phyloP scores from a whole-genome alignment of 1,140 invertebrate genomes.

The Polypedilum vanderplanki region DNA sequence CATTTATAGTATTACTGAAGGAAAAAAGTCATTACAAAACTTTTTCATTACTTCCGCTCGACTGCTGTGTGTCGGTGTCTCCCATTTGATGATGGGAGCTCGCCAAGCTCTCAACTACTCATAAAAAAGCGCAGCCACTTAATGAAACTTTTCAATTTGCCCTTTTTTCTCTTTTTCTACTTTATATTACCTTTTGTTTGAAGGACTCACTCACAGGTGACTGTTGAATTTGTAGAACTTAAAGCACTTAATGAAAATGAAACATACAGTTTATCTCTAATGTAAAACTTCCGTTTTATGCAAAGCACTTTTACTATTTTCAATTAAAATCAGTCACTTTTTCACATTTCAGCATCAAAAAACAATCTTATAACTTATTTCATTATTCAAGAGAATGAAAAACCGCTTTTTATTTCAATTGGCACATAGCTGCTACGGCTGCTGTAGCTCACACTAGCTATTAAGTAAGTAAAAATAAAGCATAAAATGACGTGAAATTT shows the following conservation, averaged over 20 bases:
- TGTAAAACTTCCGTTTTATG: conserved; percentile 1
- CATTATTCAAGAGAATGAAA: neutral
- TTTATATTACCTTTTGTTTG: neutral
- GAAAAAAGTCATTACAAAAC: conserved; percentile 19
- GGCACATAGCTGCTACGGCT: too few species aligned
- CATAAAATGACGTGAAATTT: too few species aligned
- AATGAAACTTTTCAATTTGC: neutral
- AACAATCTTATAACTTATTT: neutral
- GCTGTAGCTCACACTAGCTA: too few species aligned
- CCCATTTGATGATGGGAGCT: conserved; percentile 4
- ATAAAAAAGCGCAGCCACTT: conserved; percentile 10
- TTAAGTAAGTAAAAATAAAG: too few species aligned
- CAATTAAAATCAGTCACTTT: neutral
- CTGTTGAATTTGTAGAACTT: neutral
- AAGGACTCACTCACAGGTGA: conserved; percentile 9
- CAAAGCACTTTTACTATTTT: neutral
- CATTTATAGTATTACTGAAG: neutral
- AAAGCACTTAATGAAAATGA: neutral
- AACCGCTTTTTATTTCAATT: conserved; percentile 2
- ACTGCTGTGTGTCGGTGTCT: neutral
- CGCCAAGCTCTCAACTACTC: neutral
- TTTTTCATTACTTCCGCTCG: neutral
- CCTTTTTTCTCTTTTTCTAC: neutral
- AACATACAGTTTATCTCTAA: neutral
- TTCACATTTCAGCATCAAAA: too few species aligned